A percentile compares a stretch with the other conserved stretches of the same genome.
These are phyloP conservation scores for Varanus komodoensis DNA, from an alignment of 2,113 vertebrate species.

Conservation along the genomic window DNA sequence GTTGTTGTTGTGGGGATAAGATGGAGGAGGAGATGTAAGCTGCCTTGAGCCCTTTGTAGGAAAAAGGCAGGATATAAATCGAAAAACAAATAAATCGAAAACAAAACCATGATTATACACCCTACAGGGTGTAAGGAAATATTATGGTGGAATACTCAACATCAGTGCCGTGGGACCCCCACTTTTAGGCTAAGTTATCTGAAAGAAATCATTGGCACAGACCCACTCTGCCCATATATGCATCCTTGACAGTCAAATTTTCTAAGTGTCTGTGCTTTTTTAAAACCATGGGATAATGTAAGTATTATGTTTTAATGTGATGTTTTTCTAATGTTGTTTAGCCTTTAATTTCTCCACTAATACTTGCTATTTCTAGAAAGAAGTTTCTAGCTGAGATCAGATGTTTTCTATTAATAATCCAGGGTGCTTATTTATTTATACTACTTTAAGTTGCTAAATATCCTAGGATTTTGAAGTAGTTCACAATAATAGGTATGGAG, in stretches of 20 bases:
- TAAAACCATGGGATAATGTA: neutral
- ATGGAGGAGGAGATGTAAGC: no score
- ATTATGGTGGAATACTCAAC: neutral
- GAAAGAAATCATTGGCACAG: neutral
- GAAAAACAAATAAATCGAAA: no score
- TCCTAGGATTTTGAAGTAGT: no score
- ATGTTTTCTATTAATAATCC: neutral
- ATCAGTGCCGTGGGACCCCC: neutral
- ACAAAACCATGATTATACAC: neutral
- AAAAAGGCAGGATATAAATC: no score
- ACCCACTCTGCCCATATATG: neutral
- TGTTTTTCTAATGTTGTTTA: neutral
- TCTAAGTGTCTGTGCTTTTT: neutral
- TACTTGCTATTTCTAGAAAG: neutral
- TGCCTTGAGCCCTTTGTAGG: no score
- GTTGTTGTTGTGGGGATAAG: no score
- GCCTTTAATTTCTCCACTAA: neutral
- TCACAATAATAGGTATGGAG: no score
- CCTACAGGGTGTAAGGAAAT: neutral
- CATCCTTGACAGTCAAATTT: neutral
- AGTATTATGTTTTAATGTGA: neutral
- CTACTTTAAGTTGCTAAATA: no score
- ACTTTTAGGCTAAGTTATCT: neutral
- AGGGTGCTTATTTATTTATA: no score
- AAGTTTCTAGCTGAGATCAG: neutral